Evolutionary conservation across 2,888 invertebrate species (phyloP).

Genomic region (Strigamia maritima): DNA sequence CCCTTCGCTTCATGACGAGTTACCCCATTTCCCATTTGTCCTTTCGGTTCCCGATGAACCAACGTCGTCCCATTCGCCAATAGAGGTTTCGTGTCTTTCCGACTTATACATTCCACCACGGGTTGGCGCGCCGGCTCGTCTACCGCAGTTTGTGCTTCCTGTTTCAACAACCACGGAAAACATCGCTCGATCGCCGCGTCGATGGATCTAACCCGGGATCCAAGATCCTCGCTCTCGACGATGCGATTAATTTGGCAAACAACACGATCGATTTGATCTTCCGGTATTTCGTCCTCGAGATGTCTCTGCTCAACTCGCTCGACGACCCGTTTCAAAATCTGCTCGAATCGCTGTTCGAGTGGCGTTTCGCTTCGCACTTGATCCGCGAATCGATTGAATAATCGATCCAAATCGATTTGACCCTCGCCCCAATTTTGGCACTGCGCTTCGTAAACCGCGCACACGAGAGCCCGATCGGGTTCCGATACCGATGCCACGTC

Average conservation of each 20-base stretch:
- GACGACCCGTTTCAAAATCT: neutral
- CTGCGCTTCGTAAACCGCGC: neutral
- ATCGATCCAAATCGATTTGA: neutral
- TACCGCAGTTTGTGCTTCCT: too few relatives aligned
- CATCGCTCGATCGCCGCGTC: neutral
- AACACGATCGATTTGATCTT: neutral
- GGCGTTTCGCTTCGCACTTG: neutral
- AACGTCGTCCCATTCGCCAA: too few relatives aligned
- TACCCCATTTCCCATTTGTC: too few relatives aligned
- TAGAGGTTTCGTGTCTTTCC: too few relatives aligned
- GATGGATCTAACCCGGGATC: neutral
- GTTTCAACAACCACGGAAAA: neutral
- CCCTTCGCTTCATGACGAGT: too few relatives aligned
- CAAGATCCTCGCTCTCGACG: neutral
- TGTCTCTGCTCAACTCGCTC: neutral
- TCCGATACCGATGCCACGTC: neutral
- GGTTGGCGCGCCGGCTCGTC: too few relatives aligned
- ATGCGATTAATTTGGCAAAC: neutral
- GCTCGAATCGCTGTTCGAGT: neutral
- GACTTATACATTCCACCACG: too few relatives aligned
- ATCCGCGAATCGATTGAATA: neutral
- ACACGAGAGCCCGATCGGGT: neutral
- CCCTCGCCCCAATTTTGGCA: neutral
- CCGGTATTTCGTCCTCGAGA: neutral
- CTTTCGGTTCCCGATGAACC: too few relatives aligned